Evolutionary conservation across 2,113 vertebrate species (phyloP).

Genomic region (Tympanuchus pallidicinctus): DNA sequence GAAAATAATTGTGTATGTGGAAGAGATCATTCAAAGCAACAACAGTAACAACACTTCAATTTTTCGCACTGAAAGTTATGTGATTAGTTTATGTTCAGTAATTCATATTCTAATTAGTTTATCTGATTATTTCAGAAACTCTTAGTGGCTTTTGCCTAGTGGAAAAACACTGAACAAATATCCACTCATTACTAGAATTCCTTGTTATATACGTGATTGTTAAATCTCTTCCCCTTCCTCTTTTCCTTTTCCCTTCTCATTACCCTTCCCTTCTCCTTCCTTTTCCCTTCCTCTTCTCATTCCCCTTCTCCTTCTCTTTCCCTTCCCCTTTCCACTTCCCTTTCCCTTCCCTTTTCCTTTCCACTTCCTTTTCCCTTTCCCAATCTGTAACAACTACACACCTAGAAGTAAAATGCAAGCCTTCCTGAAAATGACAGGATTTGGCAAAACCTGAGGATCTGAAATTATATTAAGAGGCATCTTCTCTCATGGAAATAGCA

Average conservation of each 20-base stretch:
- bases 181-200: neutral
- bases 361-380: no score
- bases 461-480: neutral
- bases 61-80: neutral
- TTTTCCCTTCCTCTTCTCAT: no score
- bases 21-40: conserved; percentile 12
- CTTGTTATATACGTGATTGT: neutral
- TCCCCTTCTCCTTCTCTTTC: neutral
- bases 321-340: no score
- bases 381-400: fast-evolving
- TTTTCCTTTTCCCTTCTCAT: neutral
- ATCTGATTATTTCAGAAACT: neutral
- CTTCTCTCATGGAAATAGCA: neutral
- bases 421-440: neutral
- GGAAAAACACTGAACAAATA: neutral
- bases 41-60: neutral
- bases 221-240: neutral
- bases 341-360: no score
- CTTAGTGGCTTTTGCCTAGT: neutral
- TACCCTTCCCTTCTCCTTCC: neutral
- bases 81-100: neutral
- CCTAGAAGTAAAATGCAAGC: neutral
- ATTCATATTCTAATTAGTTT: neutral
- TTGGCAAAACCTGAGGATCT: neutral
- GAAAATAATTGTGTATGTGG: neutral